These are phyloP conservation scores for Epinotia bilunana DNA, from an alignment of 2,888 invertebrate genomes.

Conservation along the genomic window DNA sequence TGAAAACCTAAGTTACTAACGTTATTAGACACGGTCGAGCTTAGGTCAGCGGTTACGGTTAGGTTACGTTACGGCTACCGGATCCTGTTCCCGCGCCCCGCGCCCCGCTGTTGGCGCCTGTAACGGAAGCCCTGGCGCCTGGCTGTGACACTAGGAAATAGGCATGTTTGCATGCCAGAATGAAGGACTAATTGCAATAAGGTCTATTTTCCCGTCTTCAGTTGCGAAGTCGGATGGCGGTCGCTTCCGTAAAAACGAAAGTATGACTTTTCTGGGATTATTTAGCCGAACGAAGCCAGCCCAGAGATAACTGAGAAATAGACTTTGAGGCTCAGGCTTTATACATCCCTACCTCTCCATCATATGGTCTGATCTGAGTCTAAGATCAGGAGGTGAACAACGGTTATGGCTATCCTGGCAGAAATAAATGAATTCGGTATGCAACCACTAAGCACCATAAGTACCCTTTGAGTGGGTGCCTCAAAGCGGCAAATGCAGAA, in stretches of 20 bases:
- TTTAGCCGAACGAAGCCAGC: too few relatives aligned
- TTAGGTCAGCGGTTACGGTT: slow-evolving; percentile 23
- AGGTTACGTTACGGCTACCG: slow-evolving; percentile 22
- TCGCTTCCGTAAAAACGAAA: not conserved
- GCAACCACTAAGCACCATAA: too few relatives aligned
- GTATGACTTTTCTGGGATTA: too few relatives aligned
- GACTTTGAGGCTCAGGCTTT: too few relatives aligned
- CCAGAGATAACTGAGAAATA: too few relatives aligned
- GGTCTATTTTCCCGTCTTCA: not conserved
- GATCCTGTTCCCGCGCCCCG: not conserved
- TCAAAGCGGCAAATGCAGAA: too few relatives aligned
- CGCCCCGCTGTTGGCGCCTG: not conserved
- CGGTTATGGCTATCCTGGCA: not conserved
- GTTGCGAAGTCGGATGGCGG: not conserved
- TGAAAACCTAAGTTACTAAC: not conserved
- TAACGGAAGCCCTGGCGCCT: slow-evolving; percentile 10
- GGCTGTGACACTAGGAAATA: not conserved
- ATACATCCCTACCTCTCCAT: not conserved
- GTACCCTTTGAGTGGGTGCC: too few relatives aligned
- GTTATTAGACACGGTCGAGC: not conserved
- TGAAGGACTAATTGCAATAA: not conserved
- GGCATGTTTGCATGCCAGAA: not conserved
- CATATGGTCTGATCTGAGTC: not conserved
- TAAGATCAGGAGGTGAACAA: not conserved
- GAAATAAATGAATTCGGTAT: too few relatives aligned